A percentile compares a stretch with the other conserved stretches of the same genome.
Evolutionary conservation across 2,888 invertebrate species (phyloP).

Genomic region (Pinctada fucata): DNA sequence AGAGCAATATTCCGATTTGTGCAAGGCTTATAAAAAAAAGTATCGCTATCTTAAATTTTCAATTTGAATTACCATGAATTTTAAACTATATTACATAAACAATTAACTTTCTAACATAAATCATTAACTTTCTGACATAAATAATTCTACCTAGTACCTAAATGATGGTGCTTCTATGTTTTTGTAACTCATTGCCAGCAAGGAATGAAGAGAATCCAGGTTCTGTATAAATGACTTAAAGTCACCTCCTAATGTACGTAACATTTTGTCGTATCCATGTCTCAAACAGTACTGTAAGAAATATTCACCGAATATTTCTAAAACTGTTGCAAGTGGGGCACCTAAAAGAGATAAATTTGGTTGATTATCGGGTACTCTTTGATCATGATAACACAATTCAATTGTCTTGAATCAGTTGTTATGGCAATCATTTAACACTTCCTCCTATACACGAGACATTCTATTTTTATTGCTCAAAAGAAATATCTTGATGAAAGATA

Average conservation of each 20-base stretch:
- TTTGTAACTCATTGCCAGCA: constrained; percentile 73
- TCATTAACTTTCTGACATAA: no score
- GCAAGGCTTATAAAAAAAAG: no score
- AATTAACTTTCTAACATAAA: no score
- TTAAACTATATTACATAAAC: no score
- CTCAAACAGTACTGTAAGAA: constrained; percentile 71
- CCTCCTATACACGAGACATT: no score
- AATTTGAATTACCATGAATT: no score
- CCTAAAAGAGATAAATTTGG: constrained; percentile 52
- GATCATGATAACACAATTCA: background rate
- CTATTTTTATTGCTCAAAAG: no score
- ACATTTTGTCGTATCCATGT: constrained; percentile 74
- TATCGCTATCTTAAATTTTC: no score
- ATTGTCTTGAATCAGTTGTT: background rate
- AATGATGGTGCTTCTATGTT: constrained; percentile 75
- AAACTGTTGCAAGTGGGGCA: constrained; percentile 67
- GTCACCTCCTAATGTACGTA: constrained; percentile 70
- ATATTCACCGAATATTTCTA: constrained; percentile 74
- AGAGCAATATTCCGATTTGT: background rate
- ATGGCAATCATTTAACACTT: no score
- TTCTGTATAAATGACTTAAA: constrained; percentile 73
- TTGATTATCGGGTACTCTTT: constrained; percentile 1
- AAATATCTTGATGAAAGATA: no score
- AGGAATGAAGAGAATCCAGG: constrained; percentile 73
- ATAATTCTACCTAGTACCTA: constrained; percentile 54